Conservation (phyloP, 2,113 vertebrate genomes). For the Pelmatolapia mariae region DNA sequence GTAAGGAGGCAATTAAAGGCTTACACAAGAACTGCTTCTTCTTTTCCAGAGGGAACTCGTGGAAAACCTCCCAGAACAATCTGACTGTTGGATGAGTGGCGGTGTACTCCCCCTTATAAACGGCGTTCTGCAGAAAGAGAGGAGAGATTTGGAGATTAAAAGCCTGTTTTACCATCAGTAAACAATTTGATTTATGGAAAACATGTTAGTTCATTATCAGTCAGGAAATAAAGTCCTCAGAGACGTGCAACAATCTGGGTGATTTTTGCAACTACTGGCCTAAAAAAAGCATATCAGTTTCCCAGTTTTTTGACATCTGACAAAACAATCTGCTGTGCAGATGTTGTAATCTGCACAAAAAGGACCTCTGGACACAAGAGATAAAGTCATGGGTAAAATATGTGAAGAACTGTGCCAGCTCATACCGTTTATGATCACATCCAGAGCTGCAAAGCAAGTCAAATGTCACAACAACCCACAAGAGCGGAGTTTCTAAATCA, state of each 20-base stretch:
- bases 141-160: neutral
- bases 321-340: neutral
- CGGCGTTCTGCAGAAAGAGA: constrained; percentile 73
- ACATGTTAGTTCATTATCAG: neutral
- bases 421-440: neutral
- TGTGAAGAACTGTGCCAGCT: neutral
- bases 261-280: neutral
- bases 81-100: constrained; percentile 86
- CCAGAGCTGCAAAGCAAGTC: neutral
- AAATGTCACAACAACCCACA: neutral
- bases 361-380: neutral
- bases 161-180: neutral
- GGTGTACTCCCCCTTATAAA: constrained; percentile 92
- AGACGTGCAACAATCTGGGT: neutral
- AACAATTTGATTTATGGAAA: neutral
- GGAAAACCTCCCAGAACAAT: constrained; percentile 97
- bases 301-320: neutral
- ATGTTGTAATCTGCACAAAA: neutral
- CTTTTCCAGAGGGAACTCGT: constrained; percentile 91
- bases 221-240: neutral
- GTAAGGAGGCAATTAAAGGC: constrained; percentile 26
- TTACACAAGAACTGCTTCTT: constrained; percentile 96
- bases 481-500: neutral
- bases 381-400: neutral
- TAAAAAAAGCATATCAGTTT: neutral